Base-by-base conservation (phyloP, 2,888 invertebrate species). In the Drosophila subquinaria region DNA sequence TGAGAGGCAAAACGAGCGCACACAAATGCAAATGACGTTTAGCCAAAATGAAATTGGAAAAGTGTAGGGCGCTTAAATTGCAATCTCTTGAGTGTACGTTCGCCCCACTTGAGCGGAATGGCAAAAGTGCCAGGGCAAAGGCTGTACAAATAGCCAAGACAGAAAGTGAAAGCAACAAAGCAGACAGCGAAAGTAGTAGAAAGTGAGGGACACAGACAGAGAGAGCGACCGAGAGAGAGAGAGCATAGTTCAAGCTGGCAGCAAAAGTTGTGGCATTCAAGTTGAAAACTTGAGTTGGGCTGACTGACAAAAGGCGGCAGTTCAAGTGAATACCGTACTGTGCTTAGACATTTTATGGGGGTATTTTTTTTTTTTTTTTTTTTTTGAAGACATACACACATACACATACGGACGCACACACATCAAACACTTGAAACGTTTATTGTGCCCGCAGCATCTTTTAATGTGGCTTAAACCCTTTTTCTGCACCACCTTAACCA, bases 331-430 rank as follows among this genome's bases (percentile, higher is more conserved):
- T 78, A 78, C 23, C 27, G 27, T 27, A 27, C 67, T 73, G 73
- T 87, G 73, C 68, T 84, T 71, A 78, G 71, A 75, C 71, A 71
- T 71, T 81, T 74, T 57, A 75, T 75, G 73, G 68, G 63, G 23
- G 23, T 23, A 23, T 27, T 17, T 17, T 17, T 1, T 17, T 17
- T 17, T 27, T 4, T 50, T 68, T 66, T 56, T 36, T 42, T 40
- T 38, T 38, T 8, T 4, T 23, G 23, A 11, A 45, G 11, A 27
- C 35, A 36, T 4, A 27, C 15, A 17, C 42, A 27, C 27, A 36
- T 10, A 50, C 30, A 45, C 43, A 23, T 10, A 20, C 6, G n/a
- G 10, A 20, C 6, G 11, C 20, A 35, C n/a, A 35, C n/a, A 36
- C 15, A 47, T 47, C 20, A 47, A 36, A 9, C 47, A 48, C 48